Evolutionary conservation across 2,113 vertebrate species (phyloP), one percentile per base, ranked within the genome.

Genomic region (Paralichthys olivaceus): DNA sequence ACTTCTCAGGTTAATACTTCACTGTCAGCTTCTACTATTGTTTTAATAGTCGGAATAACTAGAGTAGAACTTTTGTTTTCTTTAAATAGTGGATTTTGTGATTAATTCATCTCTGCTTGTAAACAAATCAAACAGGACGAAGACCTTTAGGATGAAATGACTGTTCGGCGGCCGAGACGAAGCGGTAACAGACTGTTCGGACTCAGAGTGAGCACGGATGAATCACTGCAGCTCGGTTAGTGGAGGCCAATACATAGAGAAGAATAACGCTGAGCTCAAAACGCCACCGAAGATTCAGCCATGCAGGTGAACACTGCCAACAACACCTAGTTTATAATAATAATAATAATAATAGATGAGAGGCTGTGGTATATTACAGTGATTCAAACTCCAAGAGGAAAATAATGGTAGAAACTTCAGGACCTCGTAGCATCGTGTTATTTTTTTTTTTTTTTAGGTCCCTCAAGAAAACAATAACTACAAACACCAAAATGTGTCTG

Each of bases 291-390:
- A 28, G 65, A 64, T 76, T 67, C 26, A 72, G 77, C 77, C 85
- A 89, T 85, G 88, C 87, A 88, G 70, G 71, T 69, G 20, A 83
- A 80, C 83, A 67, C 72, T 65, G 60, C 62, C 72, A 45, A 63
- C 78, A 77, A 85, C 71, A 75, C 53, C 29, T 14, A 69, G 66
- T 65, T 79, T 67, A 66, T 17, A 77, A 17, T 54, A 43, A 53
- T 3, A 9, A 66, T 17, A 77, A 17, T 54, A 43, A 53, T 3
- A 9, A 22, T 0, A n/a, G 26, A 63, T 13, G 69, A 17, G 32
- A 79, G 54, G 59, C 25, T 2, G 69, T 74, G 72, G 32, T n/a
- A 76, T 87, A 56, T 65, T 86, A 86, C 84, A 89, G 84, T 80
- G 79, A 77, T 77, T 83, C 3, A 49, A 75, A 72, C 80, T 43